phyloP scores from a whole-genome alignment of 2,888 invertebrate genomes.

The Hirtodrosophila trivittata region DNA sequence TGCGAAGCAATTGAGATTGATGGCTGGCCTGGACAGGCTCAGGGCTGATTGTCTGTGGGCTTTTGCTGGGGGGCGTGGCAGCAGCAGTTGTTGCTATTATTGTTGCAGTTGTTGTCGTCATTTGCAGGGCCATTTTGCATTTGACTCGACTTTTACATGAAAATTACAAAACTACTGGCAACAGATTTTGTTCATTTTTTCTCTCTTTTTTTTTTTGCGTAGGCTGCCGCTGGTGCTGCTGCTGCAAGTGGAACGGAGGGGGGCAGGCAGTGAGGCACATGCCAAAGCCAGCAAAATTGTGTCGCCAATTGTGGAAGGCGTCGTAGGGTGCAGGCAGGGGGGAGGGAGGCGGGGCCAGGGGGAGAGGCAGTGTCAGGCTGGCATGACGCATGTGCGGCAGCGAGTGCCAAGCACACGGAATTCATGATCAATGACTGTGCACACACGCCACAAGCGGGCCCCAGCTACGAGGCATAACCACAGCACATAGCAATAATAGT shows the following conservation, averaged over 20 bases:
- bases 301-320: slow-evolving; percentile 60
- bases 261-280: slow-evolving; percentile 51
- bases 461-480: slow-evolving; percentile 19
- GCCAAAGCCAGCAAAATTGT: slow-evolving; percentile 74
- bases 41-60: slow-evolving; percentile 57
- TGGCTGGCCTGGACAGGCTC: slow-evolving; percentile 63
- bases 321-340: slow-evolving; percentile 3
- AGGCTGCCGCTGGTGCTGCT: slow-evolving; percentile 33
- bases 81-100: slow-evolving; percentile 37
- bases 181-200: slow-evolving; percentile 30
- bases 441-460: slow-evolving; percentile 62
- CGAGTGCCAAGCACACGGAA: slow-evolving; percentile 72
- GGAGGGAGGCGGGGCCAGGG: slow-evolving; percentile 2
- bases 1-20: slow-evolving; percentile 79
- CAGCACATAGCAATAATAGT: slow-evolving; percentile 53
- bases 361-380: slow-evolving; percentile 47
- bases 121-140: slow-evolving; percentile 77
- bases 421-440: slow-evolving; percentile 79
- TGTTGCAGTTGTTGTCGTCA: slow-evolving; percentile 39
- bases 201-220: slow-evolving; percentile 55
- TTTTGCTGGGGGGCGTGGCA: slow-evolving; percentile 58
- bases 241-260: slow-evolving; percentile 2
- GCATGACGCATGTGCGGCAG: slow-evolving; percentile 72
- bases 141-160: slow-evolving; percentile 77
- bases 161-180: slow-evolving; percentile 79